Conservation (phyloP, 2,113 vertebrate species). For the sheep (Ovis aries) region DNA sequence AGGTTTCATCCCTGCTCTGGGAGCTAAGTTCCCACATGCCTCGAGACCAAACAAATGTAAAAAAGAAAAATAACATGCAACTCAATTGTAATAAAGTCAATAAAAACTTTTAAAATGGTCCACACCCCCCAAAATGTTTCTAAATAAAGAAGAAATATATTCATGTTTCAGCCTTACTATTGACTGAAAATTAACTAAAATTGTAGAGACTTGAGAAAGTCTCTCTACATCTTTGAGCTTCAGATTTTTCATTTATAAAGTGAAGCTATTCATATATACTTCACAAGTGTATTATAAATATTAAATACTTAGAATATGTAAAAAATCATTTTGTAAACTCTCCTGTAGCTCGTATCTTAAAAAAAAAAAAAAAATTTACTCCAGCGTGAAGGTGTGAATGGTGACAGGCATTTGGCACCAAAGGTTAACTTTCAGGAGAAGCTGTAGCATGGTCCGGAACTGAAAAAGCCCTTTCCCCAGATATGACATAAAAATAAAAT, state of each 20-base stretch:
- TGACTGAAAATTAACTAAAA: background rate
- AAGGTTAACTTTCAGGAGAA: background rate
- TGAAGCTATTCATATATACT: background rate
- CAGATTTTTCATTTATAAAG: background rate
- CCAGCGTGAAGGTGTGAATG: accelerated
- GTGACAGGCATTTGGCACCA: background rate
- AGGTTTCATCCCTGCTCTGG: background rate
- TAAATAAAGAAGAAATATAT: background rate
- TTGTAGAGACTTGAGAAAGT: background rate
- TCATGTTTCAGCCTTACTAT: background rate
- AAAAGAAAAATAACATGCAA: background rate
- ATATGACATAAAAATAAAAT: background rate
- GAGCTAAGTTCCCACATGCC: background rate
- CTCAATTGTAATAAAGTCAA: background rate
- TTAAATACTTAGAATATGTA: background rate
- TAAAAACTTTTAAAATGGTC: background rate
- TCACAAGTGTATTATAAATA: background rate
- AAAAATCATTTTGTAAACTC: background rate
- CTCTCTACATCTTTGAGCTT: background rate
- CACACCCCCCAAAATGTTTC: background rate
- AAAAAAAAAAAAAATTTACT: background rate
- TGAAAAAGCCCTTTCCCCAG: background rate
- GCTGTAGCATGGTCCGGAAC: background rate
- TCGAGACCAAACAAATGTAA: background rate
- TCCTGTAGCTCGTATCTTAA: background rate